phyloP scores from a whole-genome alignment of 2,113 vertebrate species.

The Litocranius walleri region DNA sequence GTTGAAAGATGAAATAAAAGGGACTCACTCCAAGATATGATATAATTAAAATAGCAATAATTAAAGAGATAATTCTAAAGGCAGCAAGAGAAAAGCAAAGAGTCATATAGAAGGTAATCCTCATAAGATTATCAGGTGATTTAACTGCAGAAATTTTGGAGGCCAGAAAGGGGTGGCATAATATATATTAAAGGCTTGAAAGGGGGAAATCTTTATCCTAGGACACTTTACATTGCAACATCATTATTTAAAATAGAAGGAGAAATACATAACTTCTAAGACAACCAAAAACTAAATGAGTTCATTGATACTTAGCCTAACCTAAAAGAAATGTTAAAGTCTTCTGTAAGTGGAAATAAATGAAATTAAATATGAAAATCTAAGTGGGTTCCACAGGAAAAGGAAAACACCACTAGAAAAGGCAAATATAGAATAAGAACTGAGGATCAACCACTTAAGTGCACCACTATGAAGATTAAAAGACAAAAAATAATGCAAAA shows the following conservation, averaged over 20 bases:
- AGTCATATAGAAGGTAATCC: neutral
- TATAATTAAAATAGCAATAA: neutral
- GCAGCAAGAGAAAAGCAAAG: neutral
- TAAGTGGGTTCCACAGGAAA: neutral
- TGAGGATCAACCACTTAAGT: neutral
- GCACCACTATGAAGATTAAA: neutral
- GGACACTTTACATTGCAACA: neutral
- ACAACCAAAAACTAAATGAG: neutral
- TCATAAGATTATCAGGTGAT: neutral
- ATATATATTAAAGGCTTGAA: neutral
- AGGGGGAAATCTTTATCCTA: neutral
- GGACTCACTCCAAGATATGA: neutral
- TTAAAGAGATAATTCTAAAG: neutral
- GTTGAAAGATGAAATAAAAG: neutral
- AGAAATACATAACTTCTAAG: neutral
- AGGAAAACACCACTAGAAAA: neutral
- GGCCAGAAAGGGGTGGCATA: neutral
- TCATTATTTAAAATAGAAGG: neutral
- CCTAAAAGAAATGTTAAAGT: neutral
- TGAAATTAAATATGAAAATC: neutral
- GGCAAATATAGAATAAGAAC: neutral
- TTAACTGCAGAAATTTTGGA: neutral
- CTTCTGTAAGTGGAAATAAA: neutral
- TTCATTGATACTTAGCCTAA: neutral
- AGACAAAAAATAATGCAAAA: neutral